Conservation (phyloP, 1,140 invertebrate genomes). For the Prorops nasuta region DNA sequence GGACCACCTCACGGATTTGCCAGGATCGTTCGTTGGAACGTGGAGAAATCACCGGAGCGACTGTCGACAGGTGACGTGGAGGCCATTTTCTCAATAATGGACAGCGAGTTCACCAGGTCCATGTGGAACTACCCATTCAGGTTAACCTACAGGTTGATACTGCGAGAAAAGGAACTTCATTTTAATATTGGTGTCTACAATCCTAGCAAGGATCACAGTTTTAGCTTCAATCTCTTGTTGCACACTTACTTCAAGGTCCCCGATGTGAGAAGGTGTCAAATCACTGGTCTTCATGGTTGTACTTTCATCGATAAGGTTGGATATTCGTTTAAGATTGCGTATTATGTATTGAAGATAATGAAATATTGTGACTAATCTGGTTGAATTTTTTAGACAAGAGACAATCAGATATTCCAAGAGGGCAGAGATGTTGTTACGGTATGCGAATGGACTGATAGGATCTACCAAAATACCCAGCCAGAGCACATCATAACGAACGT, state of each 20-base stretch:
- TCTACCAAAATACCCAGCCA: conserved; percentile 89
- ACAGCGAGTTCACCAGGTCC: conserved; percentile 86
- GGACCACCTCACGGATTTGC: conserved; percentile 95
- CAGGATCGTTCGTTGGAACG: conserved; percentile 83
- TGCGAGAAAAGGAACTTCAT: conserved; percentile 87
- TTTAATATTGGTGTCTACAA: conserved; percentile 91
- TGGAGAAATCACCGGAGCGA: conserved; percentile 83
- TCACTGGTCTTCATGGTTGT: conserved; percentile 87
- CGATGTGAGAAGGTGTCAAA: conserved; percentile 85
- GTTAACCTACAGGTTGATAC: conserved; percentile 81
- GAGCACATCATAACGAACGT: conserved; percentile 92
- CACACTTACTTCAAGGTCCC: conserved; percentile 96
- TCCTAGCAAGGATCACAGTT: conserved; percentile 83
- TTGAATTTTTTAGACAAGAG: conserved; percentile 66
- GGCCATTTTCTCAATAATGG: conserved; percentile 87
- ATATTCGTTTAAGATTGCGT: too few species aligned
- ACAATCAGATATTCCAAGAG: conserved; percentile 81
- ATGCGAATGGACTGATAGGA: conserved; percentile 87
- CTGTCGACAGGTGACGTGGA: conserved; percentile 86
- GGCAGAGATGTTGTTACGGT: conserved; percentile 85
- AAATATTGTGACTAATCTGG: neutral
- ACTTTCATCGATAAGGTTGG: conserved; percentile 90
- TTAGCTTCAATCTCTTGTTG: conserved; percentile 89
- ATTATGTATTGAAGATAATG: too few species aligned
- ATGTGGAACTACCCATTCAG: conserved; percentile 94